These are phyloP conservation scores for Chrysogorgia sp. DNA, from an alignment of 92 coral and sea anemone genomes.

Conservation along the genomic window DNA sequence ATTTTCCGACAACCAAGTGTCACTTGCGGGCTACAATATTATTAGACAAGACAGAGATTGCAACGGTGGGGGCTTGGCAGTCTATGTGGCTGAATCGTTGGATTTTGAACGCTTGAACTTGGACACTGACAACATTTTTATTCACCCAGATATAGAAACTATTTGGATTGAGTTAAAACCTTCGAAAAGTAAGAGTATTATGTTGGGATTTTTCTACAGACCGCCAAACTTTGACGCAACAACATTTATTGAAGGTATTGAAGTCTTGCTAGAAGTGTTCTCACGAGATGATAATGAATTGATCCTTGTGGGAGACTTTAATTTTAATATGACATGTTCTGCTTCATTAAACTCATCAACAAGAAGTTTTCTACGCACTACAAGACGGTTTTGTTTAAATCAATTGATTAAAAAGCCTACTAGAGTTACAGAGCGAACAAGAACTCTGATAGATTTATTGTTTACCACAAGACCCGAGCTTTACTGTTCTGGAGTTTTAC, in stretches of 20 bases:
- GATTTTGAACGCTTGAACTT: constrained; percentile 2
- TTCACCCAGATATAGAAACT: constrained; percentile 26
- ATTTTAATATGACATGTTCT: constrained; percentile 21
- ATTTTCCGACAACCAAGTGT: constrained; percentile 21
- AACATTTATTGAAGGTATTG: constrained; percentile 20
- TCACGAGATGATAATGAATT: constrained; percentile 16
- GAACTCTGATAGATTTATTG: constrained; percentile 28
- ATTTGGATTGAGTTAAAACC: constrained; percentile 47
- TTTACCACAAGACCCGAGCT: constrained; percentile 40
- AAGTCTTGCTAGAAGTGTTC: constrained; percentile 9
- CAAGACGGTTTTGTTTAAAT: constrained; percentile 16
- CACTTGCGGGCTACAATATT: background rate
- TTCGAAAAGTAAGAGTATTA: constrained; percentile 31
- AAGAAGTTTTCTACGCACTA: constrained; percentile 12
- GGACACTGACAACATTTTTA: background rate
- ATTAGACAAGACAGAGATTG: constrained; percentile 27
- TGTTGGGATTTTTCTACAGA: constrained; percentile 35
- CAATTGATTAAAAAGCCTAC: constrained; percentile 24
- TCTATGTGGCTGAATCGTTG: constrained; percentile 25
- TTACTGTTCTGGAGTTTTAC: constrained; percentile 28
- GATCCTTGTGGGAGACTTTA: constrained; percentile 34
- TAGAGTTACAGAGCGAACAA: constrained; percentile 19
- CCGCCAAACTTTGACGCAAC: constrained; percentile 28
- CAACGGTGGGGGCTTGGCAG: constrained; percentile 40
- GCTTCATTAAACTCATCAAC: constrained; percentile 27